These are phyloP conservation scores for Chrysomallon squamiferum DNA, from an alignment of 1,140 invertebrate species.

Conservation along the genomic window DNA sequence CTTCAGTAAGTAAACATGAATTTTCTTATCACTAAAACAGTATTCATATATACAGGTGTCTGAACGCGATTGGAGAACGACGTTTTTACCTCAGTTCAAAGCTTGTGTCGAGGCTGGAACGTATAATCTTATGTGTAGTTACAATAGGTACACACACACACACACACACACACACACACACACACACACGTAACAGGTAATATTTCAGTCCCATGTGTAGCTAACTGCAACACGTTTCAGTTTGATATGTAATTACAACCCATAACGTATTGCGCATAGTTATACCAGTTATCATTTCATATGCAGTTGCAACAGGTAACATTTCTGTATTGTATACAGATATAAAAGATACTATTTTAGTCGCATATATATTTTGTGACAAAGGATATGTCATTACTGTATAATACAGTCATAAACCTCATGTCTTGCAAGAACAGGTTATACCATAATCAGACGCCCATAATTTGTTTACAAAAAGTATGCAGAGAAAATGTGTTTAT, in stretches of 20 bases:
- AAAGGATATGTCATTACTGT: no score
- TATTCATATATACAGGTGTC: no score
- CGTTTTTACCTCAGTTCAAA: constrained; percentile 58
- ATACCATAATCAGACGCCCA: no score
- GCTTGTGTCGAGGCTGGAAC: constrained; percentile 56
- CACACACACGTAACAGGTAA: not conserved
- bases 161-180: not conserved
- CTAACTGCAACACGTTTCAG: not conserved
- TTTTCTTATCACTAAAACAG: no score
- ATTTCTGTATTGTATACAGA: no score
- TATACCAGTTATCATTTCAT: no score
- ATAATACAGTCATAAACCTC: not conserved
- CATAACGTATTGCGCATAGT: no score
- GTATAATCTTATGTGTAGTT: constrained; percentile 49
- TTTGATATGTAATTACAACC: no score
- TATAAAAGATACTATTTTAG: no score
- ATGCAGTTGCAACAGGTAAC: no score
- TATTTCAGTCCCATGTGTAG: not conserved
- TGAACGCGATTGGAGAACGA: constrained; percentile 52
- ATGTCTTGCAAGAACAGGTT: not conserved
- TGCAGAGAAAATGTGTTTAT: not conserved
- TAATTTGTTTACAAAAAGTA: not conserved
- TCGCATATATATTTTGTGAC: no score
- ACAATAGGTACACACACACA: no score
- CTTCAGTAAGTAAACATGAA: not conserved